Conservation (phyloP, 2,113 vertebrate genomes). For the Passer domesticus region DNA sequence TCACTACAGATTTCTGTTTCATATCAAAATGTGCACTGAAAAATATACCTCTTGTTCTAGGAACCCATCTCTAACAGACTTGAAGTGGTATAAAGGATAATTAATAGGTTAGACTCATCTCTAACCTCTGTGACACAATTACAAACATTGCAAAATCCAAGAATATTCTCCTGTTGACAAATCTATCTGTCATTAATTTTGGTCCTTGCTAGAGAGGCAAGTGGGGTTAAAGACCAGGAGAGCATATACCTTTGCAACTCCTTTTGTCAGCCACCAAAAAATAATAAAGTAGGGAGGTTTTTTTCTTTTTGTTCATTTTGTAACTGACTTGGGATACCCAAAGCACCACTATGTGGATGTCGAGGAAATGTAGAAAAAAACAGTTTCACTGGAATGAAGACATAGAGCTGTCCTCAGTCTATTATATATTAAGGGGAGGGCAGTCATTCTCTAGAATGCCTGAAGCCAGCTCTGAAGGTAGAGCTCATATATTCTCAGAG, state of each 20-base stretch:
- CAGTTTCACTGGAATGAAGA: background rate
- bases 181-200: background rate
- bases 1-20: background rate
- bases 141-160: background rate
- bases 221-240: background rate
- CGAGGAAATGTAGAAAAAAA: background rate
- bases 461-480: slow-evolving; percentile 45
- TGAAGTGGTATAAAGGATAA: background rate
- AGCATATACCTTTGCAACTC: background rate
- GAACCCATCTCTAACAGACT: background rate
- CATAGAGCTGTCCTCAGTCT: background rate
- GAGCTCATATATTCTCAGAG: slow-evolving; percentile 42
- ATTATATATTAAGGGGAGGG: background rate
- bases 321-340: background rate
- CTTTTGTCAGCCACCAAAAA: background rate
- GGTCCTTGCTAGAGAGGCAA: background rate
- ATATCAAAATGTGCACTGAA: background rate
- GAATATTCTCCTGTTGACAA: background rate
- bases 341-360: background rate
- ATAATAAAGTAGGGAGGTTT: background rate
- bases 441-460: slow-evolving; percentile 26
- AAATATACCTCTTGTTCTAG: background rate
- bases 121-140: background rate
- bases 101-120: background rate
- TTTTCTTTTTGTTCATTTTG: background rate